Percentiles rank a stretch among this genome's conserved stretches.
These are phyloP conservation scores for Coenonympha arcania DNA, from an alignment of 2,888 invertebrate species.

Conservation along the genomic window DNA sequence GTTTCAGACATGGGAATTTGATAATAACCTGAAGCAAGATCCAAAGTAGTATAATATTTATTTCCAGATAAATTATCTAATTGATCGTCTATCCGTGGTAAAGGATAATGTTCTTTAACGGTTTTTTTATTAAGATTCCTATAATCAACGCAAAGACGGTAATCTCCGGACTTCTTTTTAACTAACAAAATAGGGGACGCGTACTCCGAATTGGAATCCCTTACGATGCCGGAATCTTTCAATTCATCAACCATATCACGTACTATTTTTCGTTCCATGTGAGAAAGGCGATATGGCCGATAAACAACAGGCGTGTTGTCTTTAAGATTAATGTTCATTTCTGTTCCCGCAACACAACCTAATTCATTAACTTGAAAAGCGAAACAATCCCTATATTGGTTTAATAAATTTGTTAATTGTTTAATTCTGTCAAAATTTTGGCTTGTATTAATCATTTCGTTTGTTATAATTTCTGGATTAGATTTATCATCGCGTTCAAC, in stretches of 20 bases:
- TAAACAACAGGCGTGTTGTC: too few relatives aligned
- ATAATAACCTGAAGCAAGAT: not conserved
- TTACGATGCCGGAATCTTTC: not conserved
- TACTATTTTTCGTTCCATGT: not conserved
- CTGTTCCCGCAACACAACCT: too few relatives aligned
- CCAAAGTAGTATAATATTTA: not conserved
- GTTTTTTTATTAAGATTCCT: slow-evolving; percentile 5
- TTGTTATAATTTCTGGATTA: too few relatives aligned
- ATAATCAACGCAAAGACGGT: slow-evolving; percentile 8
- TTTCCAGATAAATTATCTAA: not conserved
- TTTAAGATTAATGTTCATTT: too few relatives aligned
- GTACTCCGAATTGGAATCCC: not conserved
- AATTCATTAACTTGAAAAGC: too few relatives aligned
- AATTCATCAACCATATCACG: not conserved
- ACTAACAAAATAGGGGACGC: not conserved
- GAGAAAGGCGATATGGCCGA: not conserved
- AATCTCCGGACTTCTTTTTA: slow-evolving; percentile 1
- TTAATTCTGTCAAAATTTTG: too few relatives aligned
- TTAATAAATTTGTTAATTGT: too few relatives aligned
- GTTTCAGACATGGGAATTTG: not conserved
- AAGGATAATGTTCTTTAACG: not conserved
- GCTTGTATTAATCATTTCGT: too few relatives aligned
- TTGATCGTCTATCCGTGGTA: slow-evolving; percentile 5
- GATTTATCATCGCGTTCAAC: too few relatives aligned
- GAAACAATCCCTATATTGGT: too few relatives aligned